These are phyloP conservation scores for Cuculus canorus DNA, from an alignment of 2,797 vertebrate genomes.

Conservation along the genomic window DNA sequence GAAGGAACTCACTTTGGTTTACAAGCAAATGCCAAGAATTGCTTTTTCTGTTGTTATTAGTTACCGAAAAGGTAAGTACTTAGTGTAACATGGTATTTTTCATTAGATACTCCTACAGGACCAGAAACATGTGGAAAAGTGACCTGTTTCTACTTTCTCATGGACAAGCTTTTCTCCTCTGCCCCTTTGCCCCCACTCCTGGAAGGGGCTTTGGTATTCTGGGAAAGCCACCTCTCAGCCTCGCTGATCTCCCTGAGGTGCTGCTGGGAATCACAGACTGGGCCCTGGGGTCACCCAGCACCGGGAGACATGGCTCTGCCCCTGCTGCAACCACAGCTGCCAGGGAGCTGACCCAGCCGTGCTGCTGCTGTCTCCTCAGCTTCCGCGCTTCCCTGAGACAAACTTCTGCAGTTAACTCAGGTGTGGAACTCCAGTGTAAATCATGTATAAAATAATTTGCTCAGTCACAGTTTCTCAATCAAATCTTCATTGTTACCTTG, in stretches of 20 bases:
- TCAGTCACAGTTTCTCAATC: not conserved
- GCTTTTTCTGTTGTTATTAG: not conserved
- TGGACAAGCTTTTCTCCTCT: not conserved
- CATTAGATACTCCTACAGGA: not conserved
- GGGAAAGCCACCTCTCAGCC: not conserved
- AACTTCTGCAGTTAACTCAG: not conserved
- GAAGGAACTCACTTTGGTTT: not conserved
- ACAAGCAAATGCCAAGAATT: not conserved
- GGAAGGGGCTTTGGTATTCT: not conserved
- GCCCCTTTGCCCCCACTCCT: fast-evolving
- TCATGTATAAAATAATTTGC: not conserved
- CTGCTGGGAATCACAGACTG: not conserved
- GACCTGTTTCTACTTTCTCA: not conserved
- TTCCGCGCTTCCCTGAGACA: not conserved
- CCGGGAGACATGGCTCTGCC: not conserved
- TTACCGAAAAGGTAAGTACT: not conserved
- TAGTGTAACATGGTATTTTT: not conserved
- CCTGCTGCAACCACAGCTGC: not conserved
- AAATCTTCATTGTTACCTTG: not conserved
- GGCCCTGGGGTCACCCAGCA: not conserved
- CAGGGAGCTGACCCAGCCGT: not conserved
- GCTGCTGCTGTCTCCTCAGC: fast-evolving
- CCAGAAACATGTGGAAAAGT: not conserved
- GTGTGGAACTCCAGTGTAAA: not conserved
- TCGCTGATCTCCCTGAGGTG: not conserved